These are phyloP conservation scores for Scatophagus argus DNA, from an alignment of 2,113 vertebrate genomes.

Conservation along the genomic window DNA sequence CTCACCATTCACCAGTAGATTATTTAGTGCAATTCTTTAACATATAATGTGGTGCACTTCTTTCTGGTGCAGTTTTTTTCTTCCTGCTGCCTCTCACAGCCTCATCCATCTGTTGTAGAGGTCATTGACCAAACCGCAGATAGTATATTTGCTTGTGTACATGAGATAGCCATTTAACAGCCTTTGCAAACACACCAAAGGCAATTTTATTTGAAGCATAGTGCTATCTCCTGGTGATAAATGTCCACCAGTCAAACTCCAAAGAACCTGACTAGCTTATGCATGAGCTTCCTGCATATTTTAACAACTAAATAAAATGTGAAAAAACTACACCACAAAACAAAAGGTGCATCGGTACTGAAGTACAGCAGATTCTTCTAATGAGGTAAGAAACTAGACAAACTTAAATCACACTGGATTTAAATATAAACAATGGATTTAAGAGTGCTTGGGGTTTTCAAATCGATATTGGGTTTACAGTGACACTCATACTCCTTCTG, in stretches of 20 bases:
- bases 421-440: background rate
- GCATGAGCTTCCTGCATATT: background rate
- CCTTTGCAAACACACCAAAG: slow-evolving; percentile 32
- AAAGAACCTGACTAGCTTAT: background rate
- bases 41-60: background rate
- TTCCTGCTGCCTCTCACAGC: background rate
- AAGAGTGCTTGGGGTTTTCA: background rate
- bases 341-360: background rate
- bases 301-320: background rate
- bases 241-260: background rate
- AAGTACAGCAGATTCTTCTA: background rate
- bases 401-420: background rate
- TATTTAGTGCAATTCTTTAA: background rate
- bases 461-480: background rate
- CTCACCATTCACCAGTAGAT: no score
- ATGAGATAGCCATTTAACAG: slow-evolving; percentile 34
- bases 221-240: background rate
- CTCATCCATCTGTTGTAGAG: slow-evolving; percentile 40
- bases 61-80: slow-evolving; percentile 4
- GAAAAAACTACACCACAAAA: background rate
- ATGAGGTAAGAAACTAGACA: background rate
- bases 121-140: slow-evolving; percentile 35
- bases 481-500: background rate
- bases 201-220: background rate
- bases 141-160: slow-evolving; percentile 34